Percentiles rank a stretch among this genome's conserved stretches.
Evolutionary conservation across 2,888 invertebrate species (phyloP).

Genomic region (Drosophila buzzatii): DNA sequence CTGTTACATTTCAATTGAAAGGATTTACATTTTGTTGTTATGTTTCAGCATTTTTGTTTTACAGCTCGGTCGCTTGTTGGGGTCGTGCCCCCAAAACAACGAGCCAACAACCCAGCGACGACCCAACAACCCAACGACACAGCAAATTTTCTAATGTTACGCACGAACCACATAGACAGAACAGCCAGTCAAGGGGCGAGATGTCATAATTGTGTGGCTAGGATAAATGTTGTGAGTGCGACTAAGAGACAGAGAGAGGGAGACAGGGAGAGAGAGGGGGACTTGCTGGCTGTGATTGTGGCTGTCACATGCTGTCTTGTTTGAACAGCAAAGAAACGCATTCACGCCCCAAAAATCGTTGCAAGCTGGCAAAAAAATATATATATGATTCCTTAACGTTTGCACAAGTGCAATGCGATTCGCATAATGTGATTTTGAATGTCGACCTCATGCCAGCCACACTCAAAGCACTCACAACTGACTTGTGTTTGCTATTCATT

Average conservation of each 20-base stretch:
- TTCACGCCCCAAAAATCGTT: slow-evolving; percentile 12
- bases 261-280: neutral
- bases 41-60: slow-evolving; percentile 75
- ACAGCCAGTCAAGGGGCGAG: slow-evolving; percentile 13
- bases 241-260: no score
- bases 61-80: slow-evolving; percentile 61
- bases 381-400: slow-evolving; percentile 10
- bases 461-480: neutral
- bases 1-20: slow-evolving; percentile 80
- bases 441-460: neutral
- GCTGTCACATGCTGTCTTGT: slow-evolving; percentile 40
- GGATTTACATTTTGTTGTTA: slow-evolving; percentile 79
- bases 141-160: slow-evolving; percentile 56
- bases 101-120: slow-evolving; percentile 10
- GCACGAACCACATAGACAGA: slow-evolving; percentile 26
- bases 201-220: slow-evolving; percentile 69
- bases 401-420: slow-evolving; percentile 11
- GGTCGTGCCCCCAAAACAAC: slow-evolving; percentile 42
- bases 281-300: slow-evolving; percentile 33
- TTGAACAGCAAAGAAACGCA: slow-evolving; percentile 10
- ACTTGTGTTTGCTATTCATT: neutral
- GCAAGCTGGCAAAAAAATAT: slow-evolving; percentile 3
- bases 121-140: slow-evolving; percentile 19
- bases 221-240: slow-evolving; percentile 20
- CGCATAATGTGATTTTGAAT: slow-evolving; percentile 8